These are phyloP conservation scores for Platycnemis pennipes DNA, from an alignment of 2,888 invertebrate species.

Conservation along the genomic window DNA sequence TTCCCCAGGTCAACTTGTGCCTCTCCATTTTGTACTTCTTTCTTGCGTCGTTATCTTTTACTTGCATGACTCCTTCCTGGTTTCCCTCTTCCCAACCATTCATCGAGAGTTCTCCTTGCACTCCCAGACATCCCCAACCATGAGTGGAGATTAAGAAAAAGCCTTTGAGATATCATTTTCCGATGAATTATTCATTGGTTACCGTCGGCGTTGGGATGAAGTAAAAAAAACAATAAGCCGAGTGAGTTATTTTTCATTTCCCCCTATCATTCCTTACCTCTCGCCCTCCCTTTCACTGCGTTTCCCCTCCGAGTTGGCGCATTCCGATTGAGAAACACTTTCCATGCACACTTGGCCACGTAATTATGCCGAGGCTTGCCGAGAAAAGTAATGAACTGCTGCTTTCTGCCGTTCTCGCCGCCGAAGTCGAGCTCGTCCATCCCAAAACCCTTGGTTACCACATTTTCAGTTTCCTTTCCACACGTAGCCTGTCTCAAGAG, in stretches of 20 bases:
- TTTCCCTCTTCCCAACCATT: background rate
- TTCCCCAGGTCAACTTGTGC: background rate
- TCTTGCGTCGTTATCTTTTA: background rate
- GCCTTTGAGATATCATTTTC: constrained; percentile 63
- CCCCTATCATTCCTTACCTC: background rate
- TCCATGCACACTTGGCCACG: constrained; percentile 15
- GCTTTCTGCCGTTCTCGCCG: background rate
- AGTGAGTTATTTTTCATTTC: background rate
- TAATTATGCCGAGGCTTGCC: constrained; percentile 39
- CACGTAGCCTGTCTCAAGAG: too few relatives aligned
- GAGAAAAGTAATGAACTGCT: constrained; percentile 43
- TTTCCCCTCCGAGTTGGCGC: constrained; percentile 34
- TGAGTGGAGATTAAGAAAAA: constrained; percentile 28
- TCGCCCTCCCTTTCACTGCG: background rate
- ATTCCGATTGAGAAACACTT: constrained; percentile 52
- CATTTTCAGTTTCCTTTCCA: too few relatives aligned
- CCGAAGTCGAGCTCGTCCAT: too few relatives aligned
- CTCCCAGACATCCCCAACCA: background rate
- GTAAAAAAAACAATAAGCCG: background rate
- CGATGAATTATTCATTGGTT: constrained; percentile 43
- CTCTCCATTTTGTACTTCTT: background rate
- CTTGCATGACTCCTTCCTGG: background rate
- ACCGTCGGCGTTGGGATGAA: constrained; percentile 48
- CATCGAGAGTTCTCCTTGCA: background rate
- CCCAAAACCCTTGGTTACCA: too few relatives aligned